These are phyloP conservation scores for Anser brachyrhynchus DNA, from an alignment of 2,113 vertebrate genomes.

Conservation along the genomic window DNA sequence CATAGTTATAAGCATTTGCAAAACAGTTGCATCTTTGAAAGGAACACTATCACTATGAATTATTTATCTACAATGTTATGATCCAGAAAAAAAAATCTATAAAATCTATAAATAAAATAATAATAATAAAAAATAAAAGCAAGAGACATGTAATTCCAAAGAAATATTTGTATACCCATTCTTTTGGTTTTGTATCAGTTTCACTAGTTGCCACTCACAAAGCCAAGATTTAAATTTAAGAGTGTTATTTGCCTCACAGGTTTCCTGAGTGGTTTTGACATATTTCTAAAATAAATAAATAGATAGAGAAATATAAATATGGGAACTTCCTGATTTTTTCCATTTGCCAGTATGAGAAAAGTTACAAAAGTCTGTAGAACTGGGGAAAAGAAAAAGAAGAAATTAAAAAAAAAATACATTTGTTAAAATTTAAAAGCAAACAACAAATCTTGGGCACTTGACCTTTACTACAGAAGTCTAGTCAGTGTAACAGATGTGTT, in stretches of 20 bases:
- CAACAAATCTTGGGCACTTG: not conserved
- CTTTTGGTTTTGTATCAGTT: not conserved
- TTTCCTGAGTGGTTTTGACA: not conserved
- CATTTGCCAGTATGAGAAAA: not conserved
- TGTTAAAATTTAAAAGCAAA: not conserved
- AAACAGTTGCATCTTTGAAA: not conserved
- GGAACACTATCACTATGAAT: not conserved
- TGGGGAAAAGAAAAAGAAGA: accelerated
- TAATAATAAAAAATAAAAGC: not conserved
- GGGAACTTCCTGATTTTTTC: not conserved
- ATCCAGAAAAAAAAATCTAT: not conserved
- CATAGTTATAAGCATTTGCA: not conserved
- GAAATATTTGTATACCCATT: not conserved
- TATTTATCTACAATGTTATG: not conserved
- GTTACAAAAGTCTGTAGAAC: not conserved
- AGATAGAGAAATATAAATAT: no score
- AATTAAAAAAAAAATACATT: not conserved
- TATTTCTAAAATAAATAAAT: not conserved
- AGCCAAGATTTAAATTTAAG: not conserved
- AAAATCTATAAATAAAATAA: not conserved
- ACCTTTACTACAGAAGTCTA: not conserved
- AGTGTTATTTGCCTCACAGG: not conserved
- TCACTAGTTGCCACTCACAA: not conserved
- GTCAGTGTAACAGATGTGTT: not conserved
- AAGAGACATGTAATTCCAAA: not conserved